These are phyloP conservation scores for Cheilosia grossa DNA, from an alignment of 2,888 invertebrate species.

Conservation along the genomic window DNA sequence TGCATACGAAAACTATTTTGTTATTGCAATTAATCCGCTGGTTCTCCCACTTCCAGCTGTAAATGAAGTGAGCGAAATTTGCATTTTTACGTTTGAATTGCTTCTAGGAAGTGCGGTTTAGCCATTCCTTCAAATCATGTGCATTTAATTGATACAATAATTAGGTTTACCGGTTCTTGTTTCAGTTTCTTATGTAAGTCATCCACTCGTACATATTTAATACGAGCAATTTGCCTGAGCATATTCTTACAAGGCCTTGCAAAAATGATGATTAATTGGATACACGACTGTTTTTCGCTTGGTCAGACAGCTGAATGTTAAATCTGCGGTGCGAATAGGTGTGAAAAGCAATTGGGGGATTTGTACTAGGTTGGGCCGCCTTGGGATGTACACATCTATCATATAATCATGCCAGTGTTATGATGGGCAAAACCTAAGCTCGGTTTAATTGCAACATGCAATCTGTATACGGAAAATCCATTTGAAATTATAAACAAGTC, in stretches of 20 bases:
- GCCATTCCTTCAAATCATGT: constrained; percentile 15
- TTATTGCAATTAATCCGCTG: background rate
- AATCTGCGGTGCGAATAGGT: constrained; percentile 7
- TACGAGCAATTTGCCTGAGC: background rate
- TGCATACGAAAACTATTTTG: background rate
- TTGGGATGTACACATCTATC: background rate
- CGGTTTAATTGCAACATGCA: too few species aligned
- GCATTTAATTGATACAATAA: background rate
- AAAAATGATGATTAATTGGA: constrained; percentile 16
- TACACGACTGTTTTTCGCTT: background rate
- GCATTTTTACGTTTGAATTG: constrained; percentile 5
- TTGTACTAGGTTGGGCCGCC: background rate
- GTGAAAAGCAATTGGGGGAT: background rate
- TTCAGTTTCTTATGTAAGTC: background rate
- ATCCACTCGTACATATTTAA: background rate
- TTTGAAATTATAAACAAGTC: too few species aligned
- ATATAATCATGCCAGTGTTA: background rate
- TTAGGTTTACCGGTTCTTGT: constrained; percentile 3
- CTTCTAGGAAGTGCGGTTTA: constrained; percentile 41
- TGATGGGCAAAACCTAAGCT: too few species aligned
- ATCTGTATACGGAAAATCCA: too few species aligned
- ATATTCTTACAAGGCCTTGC: constrained; percentile 6
- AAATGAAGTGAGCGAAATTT: constrained; percentile 17
- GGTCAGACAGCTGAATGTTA: background rate
- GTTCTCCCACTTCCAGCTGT: constrained; percentile 2